Evolutionary conservation across 2,113 vertebrate species (phyloP).

Genomic region (Boleophthalmus pectinirostris): DNA sequence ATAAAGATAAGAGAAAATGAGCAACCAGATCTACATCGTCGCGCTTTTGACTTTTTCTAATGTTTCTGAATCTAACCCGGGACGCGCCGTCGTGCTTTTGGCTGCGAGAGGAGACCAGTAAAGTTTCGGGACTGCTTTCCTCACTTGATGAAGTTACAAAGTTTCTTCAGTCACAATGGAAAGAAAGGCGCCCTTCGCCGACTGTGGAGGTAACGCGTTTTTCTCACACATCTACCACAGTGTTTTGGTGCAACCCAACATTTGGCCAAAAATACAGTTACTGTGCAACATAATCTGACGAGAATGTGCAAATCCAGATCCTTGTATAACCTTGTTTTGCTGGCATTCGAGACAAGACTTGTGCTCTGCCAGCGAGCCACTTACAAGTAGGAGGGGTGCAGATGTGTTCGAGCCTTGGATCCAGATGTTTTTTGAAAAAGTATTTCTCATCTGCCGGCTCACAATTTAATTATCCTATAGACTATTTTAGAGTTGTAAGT

Average conservation of each 20-base stretch:
- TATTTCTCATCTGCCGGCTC: slow-evolving; percentile 11
- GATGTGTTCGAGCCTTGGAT: slow-evolving; percentile 69
- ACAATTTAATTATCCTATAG: neutral
- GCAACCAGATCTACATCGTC: slow-evolving; percentile 18
- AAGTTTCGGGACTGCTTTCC: slow-evolving; percentile 51
- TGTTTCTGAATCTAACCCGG: neutral
- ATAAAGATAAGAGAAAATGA: slow-evolving; percentile 68
- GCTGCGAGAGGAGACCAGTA: slow-evolving; percentile 20
- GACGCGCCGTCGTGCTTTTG: slow-evolving; percentile 8
- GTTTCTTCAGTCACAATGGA: slow-evolving; percentile 69
- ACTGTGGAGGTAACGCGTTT: slow-evolving; percentile 70
- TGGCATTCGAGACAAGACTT: slow-evolving; percentile 63
- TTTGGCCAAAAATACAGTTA: neutral
- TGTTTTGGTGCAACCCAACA: slow-evolving; percentile 13
- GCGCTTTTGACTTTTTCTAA: slow-evolving; percentile 7
- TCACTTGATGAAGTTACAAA: slow-evolving; percentile 71
- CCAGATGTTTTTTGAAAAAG: slow-evolving; percentile 73
- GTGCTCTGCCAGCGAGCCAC: slow-evolving; percentile 69
- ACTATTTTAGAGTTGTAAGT: too few relatives aligned
- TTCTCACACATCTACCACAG: neutral
- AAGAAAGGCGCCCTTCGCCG: slow-evolving; percentile 63
- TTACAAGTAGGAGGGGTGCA: slow-evolving; percentile 79
- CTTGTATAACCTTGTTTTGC: slow-evolving; percentile 78
- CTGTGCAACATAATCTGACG: neutral
- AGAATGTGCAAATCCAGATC: slow-evolving; percentile 27